Evolutionary conservation across 92 coral and sea anemone species (phyloP).

Genomic region (Siderastrea siderea): DNA sequence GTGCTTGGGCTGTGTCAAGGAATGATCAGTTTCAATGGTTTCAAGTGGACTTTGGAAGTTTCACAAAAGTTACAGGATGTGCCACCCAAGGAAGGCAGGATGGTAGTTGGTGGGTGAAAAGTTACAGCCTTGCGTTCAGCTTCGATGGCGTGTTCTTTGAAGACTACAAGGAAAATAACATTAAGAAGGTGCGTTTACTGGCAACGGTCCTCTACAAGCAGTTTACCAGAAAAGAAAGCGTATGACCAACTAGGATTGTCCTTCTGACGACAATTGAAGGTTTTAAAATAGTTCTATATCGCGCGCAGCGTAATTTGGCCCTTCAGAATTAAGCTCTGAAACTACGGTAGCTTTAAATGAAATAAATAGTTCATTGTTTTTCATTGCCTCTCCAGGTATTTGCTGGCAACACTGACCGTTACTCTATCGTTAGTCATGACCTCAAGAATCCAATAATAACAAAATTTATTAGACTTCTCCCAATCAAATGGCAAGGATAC

Average conservation of each 20-base stretch:
- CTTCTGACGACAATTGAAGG: no score
- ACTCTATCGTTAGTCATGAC: constrained; percentile 18
- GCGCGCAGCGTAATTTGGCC: no score
- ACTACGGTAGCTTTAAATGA: no score
- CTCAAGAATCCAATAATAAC: constrained; percentile 34
- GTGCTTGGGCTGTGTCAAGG: constrained; percentile 23
- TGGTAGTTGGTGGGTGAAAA: constrained; percentile 23
- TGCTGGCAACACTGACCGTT: constrained; percentile 39
- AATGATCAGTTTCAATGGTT: constrained; percentile 30
- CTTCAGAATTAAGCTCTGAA: no score
- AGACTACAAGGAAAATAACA: constrained; percentile 17
- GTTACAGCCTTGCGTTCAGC: constrained; percentile 32
- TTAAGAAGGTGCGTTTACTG: constrained; percentile 12
- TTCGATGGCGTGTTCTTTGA: constrained; percentile 37
- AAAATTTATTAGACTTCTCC: constrained; percentile 20
- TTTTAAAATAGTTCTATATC: no score
- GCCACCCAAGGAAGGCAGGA: constrained; percentile 59
- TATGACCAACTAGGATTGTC: no score
- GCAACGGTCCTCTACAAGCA: no score
- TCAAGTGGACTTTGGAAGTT: constrained; percentile 40
- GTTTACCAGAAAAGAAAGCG: no score
- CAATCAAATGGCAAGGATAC: constrained; percentile 25
- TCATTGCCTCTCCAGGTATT: constrained; percentile 13
- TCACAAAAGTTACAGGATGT: constrained; percentile 35
- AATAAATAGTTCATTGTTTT: neutral